phyloP scores from a whole-genome alignment of 2,113 vertebrate genomes.

The Amphilophus citrinellus region DNA sequence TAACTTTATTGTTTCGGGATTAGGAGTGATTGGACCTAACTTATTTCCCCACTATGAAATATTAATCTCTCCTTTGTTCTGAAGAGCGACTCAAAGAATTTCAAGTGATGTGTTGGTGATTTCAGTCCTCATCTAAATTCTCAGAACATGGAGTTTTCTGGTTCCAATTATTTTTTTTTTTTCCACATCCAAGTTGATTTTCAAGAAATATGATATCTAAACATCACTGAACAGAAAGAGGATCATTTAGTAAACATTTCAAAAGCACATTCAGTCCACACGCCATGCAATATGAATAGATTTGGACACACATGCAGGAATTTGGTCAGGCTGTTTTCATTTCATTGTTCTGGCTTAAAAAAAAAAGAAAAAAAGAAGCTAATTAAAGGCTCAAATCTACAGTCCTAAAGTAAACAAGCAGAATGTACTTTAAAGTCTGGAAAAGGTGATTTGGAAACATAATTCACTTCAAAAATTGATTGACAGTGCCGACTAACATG shows the following conservation, averaged over 20 bases:
- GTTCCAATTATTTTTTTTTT: constrained; percentile 37
- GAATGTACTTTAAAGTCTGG: neutral
- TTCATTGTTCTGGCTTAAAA: neutral
- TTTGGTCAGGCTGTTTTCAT: constrained; percentile 21
- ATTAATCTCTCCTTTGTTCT: neutral
- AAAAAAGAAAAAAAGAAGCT: neutral
- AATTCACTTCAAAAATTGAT: neutral
- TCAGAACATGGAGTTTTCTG: constrained; percentile 21
- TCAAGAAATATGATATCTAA: constrained; percentile 35
- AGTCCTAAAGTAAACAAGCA: constrained; percentile 3
- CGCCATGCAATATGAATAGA: neutral
- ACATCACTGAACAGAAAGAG: constrained; percentile 31
- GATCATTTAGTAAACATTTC: constrained; percentile 42
- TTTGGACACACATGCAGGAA: neutral
- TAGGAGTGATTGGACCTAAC: neutral
- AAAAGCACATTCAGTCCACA: neutral
- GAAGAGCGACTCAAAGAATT: neutral
- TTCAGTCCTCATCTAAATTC: constrained; percentile 37
- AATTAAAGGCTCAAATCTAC: constrained; percentile 1
- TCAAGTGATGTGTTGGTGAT: constrained; percentile 12
- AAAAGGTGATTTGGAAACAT: constrained; percentile 11
- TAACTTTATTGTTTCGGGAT: constrained; percentile 7
- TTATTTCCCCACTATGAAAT: constrained; percentile 2
- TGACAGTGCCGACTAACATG: neutral
- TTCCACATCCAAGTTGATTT: constrained; percentile 12